Percentiles rank a stretch among this genome's conserved stretches.
These are phyloP conservation scores for Cervus canadensis DNA, from an alignment of 2,113 vertebrate species.

Conservation along the genomic window DNA sequence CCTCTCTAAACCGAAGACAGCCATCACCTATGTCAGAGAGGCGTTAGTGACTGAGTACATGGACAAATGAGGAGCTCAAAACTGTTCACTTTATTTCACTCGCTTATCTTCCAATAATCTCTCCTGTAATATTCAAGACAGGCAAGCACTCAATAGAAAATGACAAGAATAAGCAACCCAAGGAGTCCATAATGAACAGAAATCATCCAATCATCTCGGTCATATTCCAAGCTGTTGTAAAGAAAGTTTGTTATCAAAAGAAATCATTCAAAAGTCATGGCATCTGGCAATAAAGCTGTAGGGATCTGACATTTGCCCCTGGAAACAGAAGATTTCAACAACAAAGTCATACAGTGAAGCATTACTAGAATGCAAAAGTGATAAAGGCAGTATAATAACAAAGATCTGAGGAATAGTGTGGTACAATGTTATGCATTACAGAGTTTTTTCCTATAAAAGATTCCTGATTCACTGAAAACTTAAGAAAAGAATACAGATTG, in stretches of 20 bases:
- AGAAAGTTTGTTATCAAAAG: conserved; percentile 48
- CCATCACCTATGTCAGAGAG: too few relatives aligned
- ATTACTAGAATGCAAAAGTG: conserved; percentile 48
- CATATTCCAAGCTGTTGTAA: neutral
- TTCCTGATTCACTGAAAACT: neutral
- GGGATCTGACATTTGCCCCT: conserved; percentile 71
- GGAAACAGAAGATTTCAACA: conserved; percentile 54
- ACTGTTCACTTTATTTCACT: neutral
- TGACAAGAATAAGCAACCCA: neutral
- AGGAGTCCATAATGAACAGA: neutral
- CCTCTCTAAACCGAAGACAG: neutral
- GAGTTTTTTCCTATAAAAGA: neutral
- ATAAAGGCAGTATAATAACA: neutral
- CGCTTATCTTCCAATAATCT: neutral
- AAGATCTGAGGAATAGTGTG: neutral
- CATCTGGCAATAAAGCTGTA: conserved; percentile 68
- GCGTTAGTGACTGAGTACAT: fast-evolving
- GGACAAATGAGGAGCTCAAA: neutral
- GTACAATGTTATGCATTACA: neutral
- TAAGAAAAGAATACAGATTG: conserved; percentile 39
- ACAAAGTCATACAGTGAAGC: conserved; percentile 59
- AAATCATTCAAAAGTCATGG: conserved; percentile 52
- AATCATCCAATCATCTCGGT: conserved; percentile 27
- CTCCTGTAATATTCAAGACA: neutral
- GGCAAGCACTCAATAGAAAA: neutral